phyloP scores from a whole-genome alignment of 2,797 vertebrate species.

The Aeoliscus strigatus region DNA sequence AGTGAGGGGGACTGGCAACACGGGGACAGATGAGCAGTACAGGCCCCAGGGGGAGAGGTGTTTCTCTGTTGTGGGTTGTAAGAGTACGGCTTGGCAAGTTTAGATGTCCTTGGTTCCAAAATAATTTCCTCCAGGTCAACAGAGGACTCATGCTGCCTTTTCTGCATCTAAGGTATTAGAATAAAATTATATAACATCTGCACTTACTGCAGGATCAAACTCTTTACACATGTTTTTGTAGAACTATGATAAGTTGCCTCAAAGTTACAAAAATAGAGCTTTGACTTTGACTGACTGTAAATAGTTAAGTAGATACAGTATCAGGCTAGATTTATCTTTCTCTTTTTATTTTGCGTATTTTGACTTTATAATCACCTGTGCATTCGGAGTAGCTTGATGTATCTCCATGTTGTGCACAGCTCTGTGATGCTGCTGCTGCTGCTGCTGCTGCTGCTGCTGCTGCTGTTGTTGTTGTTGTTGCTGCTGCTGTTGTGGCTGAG shows the following conservation, averaged over 20 bases:
- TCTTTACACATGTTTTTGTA: no score
- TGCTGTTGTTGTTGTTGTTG: constrained; percentile 41
- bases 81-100: constrained; percentile 86
- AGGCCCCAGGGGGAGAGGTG: constrained; percentile 68
- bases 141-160: constrained; percentile 80
- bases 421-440: constrained; percentile 54
- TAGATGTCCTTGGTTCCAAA: constrained; percentile 80
- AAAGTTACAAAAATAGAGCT: not conserved
- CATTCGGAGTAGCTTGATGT: constrained; percentile 63
- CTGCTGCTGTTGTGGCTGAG: constrained; percentile 79
- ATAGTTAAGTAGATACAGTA: no score
- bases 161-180: constrained; percentile 65
- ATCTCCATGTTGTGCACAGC: constrained; percentile 63
- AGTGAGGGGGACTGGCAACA: constrained; percentile 87
- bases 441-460: constrained; percentile 71
- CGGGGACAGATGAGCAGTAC: constrained; percentile 82
- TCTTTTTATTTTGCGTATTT: not conserved
- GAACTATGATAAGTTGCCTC: no score
- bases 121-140: constrained; percentile 81
- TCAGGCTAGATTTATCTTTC: no score
- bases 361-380: constrained; percentile 66
- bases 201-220: no score
- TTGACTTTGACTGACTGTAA: no score
- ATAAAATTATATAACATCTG: no score
- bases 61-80: constrained; percentile 79